Percentiles rank a stretch among this genome's conserved stretches.
phyloP scores from a whole-genome alignment of 1,140 invertebrate genomes.

The Bombus huntii region DNA sequence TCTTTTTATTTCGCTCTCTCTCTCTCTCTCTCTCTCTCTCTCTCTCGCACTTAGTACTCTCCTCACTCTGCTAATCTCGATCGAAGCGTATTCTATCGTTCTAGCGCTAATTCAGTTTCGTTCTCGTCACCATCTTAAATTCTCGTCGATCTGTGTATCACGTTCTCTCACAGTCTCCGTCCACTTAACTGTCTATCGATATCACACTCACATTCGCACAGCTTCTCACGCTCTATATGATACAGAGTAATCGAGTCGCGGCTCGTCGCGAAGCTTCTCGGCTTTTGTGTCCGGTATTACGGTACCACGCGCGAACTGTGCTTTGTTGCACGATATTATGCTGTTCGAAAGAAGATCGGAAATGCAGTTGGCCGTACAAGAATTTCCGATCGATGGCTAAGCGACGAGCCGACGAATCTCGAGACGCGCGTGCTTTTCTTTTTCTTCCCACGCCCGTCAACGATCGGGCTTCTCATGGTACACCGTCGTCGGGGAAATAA shows the following conservation, averaged over 20 bases:
- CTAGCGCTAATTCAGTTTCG: conserved; percentile 22
- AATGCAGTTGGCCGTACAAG: neutral
- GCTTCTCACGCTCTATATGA: conserved; percentile 49
- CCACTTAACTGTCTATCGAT: neutral
- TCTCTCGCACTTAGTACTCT: neutral
- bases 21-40: neutral
- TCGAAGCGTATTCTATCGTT: conserved; percentile 29
- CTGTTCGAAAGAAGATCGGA: neutral
- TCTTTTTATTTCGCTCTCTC: neutral
- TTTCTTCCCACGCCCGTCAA: conserved; percentile 15
- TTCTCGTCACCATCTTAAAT: neutral
- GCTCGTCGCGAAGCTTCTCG: neutral
- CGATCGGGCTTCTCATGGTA: conserved; percentile 29
- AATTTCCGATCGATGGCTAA: neutral
- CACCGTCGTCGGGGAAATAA: conserved; percentile 45
- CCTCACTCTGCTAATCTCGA: neutral
- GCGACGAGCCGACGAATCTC: conserved; percentile 10
- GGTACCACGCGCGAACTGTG: neutral
- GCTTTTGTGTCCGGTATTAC: neutral
- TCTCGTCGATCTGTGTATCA: neutral
- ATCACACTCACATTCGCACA: conserved; percentile 18
- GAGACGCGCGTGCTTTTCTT: neutral
- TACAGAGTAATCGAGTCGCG: conserved; percentile 53
- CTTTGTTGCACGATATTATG: neutral
- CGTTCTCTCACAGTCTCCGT: neutral